phyloP scores from a whole-genome alignment of 1,140 invertebrate genomes.

The Lasioglossum baleicum region DNA sequence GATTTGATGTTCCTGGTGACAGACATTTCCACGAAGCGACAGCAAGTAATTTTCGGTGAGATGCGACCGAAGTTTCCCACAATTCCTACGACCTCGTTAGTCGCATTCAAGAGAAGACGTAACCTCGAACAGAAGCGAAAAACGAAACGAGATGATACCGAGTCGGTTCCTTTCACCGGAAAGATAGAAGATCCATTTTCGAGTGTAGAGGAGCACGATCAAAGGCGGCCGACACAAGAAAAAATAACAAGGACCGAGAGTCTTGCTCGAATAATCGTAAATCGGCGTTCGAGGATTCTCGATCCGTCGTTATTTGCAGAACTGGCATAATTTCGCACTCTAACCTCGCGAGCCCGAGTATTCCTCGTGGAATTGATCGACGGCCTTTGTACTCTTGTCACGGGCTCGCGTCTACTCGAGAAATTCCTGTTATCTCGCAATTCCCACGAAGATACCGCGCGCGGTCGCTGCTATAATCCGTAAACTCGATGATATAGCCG shows the following conservation, averaged over 20 bases:
- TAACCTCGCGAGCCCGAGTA: neutral
- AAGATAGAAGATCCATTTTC: neutral
- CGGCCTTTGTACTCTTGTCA: neutral
- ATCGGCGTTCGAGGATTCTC: neutral
- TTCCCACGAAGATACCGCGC: neutral
- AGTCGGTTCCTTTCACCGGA: neutral
- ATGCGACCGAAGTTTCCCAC: neutral
- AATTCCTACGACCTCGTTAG: neutral
- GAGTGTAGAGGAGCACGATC: neutral
- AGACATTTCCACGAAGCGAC: no score
- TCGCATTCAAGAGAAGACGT: neutral
- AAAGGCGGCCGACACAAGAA: neutral
- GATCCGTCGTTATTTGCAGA: neutral
- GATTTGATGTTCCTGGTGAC: no score
- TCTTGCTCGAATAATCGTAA: neutral
- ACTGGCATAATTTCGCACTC: neutral
- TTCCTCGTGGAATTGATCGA: neutral
- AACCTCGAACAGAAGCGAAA: neutral
- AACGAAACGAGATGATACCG: neutral
- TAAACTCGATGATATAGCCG: slow-evolving; percentile 20
- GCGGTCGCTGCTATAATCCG: neutral
- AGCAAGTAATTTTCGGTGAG: no score
- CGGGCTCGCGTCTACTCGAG: neutral
- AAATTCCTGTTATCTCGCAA: slow-evolving; percentile 3
- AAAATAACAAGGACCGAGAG: neutral